Evolutionary conservation across 2,113 vertebrate species (phyloP).

Genomic region (Struthidea cinerea): DNA sequence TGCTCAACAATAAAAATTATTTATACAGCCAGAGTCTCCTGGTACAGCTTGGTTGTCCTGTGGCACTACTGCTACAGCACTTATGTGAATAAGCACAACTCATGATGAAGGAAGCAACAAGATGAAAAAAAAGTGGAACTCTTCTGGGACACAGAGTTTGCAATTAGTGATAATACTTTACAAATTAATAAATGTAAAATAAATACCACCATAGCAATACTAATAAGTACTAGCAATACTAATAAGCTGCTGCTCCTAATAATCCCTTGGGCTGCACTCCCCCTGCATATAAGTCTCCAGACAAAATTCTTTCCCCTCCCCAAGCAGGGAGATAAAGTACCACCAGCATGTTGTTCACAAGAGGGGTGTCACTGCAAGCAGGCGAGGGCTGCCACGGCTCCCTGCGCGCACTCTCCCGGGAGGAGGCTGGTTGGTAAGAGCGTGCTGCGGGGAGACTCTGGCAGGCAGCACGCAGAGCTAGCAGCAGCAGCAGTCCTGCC

Average conservation of each 20-base stretch:
- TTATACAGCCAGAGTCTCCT: not conserved
- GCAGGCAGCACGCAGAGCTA: not conserved
- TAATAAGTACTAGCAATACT: not conserved
- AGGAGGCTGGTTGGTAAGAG: fast-evolving
- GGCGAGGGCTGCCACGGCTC: fast-evolving
- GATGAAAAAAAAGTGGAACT: not conserved
- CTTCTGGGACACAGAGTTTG: not conserved
- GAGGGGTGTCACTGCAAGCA: not conserved
- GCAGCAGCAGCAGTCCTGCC: not conserved
- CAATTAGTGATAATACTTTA: not conserved
- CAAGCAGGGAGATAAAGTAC: not conserved
- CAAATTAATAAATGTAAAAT: not conserved
- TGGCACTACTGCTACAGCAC: not conserved
- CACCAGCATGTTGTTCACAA: not conserved
- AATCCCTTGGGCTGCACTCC: not conserved
- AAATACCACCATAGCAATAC: not conserved
- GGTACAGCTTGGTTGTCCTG: not conserved
- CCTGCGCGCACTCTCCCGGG: fast-evolving
- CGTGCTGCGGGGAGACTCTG: not conserved
- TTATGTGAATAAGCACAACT: not conserved
- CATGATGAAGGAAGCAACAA: not conserved
- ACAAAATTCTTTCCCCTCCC: not conserved
- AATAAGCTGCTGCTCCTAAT: not conserved
- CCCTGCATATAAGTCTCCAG: fast-evolving
- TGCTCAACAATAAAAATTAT: not conserved